Evolutionary conservation across 2,113 vertebrate genomes (phyloP).

Genomic region (Diadophis punctatus): DNA sequence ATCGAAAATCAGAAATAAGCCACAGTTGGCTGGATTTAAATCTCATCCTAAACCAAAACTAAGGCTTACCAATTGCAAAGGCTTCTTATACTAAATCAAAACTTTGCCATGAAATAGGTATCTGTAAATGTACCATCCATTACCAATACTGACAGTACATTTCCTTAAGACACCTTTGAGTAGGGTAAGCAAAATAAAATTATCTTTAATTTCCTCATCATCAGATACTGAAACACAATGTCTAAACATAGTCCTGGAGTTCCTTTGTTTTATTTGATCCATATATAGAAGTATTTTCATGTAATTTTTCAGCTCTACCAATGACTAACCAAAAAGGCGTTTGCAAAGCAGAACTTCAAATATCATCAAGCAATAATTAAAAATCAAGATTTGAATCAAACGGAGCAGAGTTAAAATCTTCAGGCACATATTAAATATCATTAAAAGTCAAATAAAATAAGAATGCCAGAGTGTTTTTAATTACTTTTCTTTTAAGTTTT

Average conservation of each 20-base stretch:
- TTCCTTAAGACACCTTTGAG: not conserved
- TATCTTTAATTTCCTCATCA: not conserved
- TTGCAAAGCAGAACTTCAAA: not conserved
- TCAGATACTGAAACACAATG: not conserved
- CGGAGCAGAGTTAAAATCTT: not conserved
- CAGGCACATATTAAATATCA: not conserved
- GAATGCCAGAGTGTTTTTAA: not conserved
- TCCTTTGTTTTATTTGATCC: not conserved
- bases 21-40: not conserved
- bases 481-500: not conserved
- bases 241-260: not conserved
- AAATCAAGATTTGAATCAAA: not conserved
- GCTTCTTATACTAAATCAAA: not conserved
- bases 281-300: not conserved
- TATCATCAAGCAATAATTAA: not conserved
- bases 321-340: not conserved
- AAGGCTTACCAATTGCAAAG: not conserved
- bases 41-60: not conserved
- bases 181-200: not conserved
- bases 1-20: not conserved
- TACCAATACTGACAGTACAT: too few species aligned
- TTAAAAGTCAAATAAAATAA: not conserved
- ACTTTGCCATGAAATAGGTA: not conserved
- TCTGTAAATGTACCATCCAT: not conserved
- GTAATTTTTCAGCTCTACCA: not conserved